phyloP scores from a whole-genome alignment of 2,113 vertebrate species.

The Microcebus jonahi region DNA sequence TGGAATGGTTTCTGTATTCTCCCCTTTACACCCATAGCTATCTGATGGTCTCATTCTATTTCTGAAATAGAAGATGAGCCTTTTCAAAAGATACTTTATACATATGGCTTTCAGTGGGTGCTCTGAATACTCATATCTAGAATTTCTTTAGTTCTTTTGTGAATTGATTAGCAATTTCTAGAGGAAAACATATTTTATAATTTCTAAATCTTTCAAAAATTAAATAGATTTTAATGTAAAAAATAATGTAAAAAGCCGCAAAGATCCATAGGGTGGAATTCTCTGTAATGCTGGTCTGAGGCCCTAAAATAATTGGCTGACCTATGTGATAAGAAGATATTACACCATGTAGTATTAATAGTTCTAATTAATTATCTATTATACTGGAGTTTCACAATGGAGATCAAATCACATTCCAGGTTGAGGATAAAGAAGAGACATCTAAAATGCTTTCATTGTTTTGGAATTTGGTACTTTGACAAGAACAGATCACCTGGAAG shows the following conservation, averaged over 20 bases:
- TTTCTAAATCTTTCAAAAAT: background rate
- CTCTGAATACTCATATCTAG: background rate
- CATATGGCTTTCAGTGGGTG: background rate
- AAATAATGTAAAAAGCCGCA: background rate
- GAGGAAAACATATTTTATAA: background rate
- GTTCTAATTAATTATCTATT: background rate
- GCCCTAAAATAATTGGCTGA: background rate
- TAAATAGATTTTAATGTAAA: background rate
- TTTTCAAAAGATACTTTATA: background rate
- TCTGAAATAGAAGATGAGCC: background rate
- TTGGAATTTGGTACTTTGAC: background rate
- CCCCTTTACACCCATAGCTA: background rate
- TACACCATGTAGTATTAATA: background rate
- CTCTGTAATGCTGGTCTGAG: background rate
- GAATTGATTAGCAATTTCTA: constrained; percentile 14
- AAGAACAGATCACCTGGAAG: background rate
- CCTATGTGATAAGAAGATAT: background rate
- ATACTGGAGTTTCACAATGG: background rate
- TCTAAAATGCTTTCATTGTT: background rate
- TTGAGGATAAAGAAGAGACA: background rate
- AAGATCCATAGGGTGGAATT: background rate
- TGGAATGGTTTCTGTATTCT: background rate
- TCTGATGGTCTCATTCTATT: background rate
- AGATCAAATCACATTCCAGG: background rate
- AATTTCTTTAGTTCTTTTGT: background rate